Base-by-base conservation (phyloP, 1,140 invertebrate species). In the Andricus grossulariae region DNA sequence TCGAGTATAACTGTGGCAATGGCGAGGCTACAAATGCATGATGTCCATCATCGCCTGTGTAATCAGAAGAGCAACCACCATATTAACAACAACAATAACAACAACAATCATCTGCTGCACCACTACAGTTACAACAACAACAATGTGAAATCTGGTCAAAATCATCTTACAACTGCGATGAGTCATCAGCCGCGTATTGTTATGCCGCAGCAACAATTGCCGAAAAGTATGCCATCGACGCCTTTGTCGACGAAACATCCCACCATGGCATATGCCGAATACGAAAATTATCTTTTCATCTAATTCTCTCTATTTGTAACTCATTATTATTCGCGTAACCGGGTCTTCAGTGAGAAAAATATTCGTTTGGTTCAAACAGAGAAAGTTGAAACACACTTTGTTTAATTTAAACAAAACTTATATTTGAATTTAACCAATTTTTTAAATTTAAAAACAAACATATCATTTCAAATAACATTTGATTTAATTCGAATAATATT, bases 241-340 rank as follows among this genome's bases (percentile, higher is more conserved):
- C 89, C 91, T 21, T 74, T 90, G 21, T 85, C 90, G 1, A 86
- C 89, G 13, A 93, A 90, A 80, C 90, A 91, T 66, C 83, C 87
- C 45, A 73, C 89, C 39, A 84, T 87, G n/a, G 87, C 88, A 54
- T 93, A 93, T 81, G 91, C 92, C 21, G 92, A 93, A 78, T 93
- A 94, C 83, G 93, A 94, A 84, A 93, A 94, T 87, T 94, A 93
- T 85, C 91, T 94, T 78, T 94, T 93, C 81, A 94, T 94, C 84
- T 94, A 73, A 83, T 54, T 66, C n/a, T 4, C 39, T 85, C 91
- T 94, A 73, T 82, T 54, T 66, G 8, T n/a, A 19, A 54, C n/a
- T n/a, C n/a, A 18, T 54, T 18, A 54, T 18, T 19, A 10, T 19
- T 54, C 18, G 4, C n/a, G 1, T 18, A 54, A 19, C 10, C 5